phyloP scores from a whole-genome alignment of 1,140 invertebrate genomes.

The Protaetia brevitarsis region DNA sequence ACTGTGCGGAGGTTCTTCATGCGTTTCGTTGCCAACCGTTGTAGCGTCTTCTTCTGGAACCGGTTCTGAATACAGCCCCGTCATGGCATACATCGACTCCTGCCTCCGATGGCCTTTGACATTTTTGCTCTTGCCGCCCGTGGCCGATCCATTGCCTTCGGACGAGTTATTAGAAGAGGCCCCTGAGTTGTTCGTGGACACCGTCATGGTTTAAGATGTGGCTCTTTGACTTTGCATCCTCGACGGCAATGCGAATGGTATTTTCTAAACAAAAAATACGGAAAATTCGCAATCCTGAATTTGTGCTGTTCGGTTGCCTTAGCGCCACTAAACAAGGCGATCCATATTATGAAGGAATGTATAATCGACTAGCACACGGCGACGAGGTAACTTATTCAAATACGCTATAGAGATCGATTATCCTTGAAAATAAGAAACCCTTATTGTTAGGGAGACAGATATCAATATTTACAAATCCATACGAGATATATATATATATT shows the following conservation, averaged over 20 bases:
- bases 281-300: too few relatives aligned
- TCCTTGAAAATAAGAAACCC: not conserved
- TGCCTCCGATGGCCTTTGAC: slow-evolving; percentile 63
- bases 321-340: not conserved
- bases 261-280: too few relatives aligned
- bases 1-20: not conserved
- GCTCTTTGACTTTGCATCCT: not conserved
- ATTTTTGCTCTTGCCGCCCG: slow-evolving; percentile 33
- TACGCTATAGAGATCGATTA: not conserved
- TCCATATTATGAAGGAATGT: slow-evolving; percentile 1
- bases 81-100: slow-evolving; percentile 84
- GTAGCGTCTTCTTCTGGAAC: slow-evolving; percentile 54
- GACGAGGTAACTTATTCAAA: not conserved
- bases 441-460: too few relatives aligned
- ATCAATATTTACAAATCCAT: not conserved
- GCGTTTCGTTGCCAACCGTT: slow-evolving; percentile 41
- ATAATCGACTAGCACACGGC: not conserved
- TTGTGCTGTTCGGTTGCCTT: not conserved
- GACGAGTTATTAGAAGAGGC: not conserved
- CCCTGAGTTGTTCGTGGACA: not conserved
- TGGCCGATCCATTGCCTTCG: slow-evolving; percentile 37
- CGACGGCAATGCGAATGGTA: too few relatives aligned
- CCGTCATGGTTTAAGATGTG: not conserved
- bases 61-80: slow-evolving; percentile 74
- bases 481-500: too few relatives aligned